Percentiles rank a stretch among this genome's conserved stretches.
These are phyloP conservation scores for Setophaga coronata DNA, from an alignment of 2,113 vertebrate species.

Conservation along the genomic window DNA sequence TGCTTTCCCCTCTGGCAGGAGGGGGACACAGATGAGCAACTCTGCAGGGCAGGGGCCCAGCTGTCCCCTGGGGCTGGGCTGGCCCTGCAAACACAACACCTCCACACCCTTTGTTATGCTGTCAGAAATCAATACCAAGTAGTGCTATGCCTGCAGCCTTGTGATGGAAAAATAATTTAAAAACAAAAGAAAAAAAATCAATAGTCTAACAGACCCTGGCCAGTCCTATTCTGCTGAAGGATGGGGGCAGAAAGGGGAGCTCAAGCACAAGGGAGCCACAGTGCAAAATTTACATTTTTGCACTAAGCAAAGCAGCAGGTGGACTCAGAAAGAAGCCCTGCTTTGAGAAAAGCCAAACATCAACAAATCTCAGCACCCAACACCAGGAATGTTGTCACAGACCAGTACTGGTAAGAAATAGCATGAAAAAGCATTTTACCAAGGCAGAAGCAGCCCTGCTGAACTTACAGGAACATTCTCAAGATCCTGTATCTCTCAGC, in stretches of 20 bases:
- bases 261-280: neutral
- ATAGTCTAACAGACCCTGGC: neutral
- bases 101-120: neutral
- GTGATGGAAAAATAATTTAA: neutral
- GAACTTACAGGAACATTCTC: neutral
- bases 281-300: neutral
- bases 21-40: neutral
- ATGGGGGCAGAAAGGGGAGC: fast-evolving
- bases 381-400: neutral
- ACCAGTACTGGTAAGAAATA: neutral
- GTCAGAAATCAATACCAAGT: neutral
- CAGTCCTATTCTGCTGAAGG: neutral
- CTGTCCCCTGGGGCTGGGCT: neutral
- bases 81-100: neutral
- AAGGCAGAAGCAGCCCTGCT: neutral
- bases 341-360: neutral
- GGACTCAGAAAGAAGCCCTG: neutral
- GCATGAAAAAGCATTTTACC: neutral
- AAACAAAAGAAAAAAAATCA: neutral
- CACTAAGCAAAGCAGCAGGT: neutral
- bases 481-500: neutral
- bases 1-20: neutral
- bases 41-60: neutral
- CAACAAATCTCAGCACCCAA: neutral
- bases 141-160: neutral